Conservation (phyloP, 1,140 invertebrate genomes). For the Bombus consobrinus region DNA sequence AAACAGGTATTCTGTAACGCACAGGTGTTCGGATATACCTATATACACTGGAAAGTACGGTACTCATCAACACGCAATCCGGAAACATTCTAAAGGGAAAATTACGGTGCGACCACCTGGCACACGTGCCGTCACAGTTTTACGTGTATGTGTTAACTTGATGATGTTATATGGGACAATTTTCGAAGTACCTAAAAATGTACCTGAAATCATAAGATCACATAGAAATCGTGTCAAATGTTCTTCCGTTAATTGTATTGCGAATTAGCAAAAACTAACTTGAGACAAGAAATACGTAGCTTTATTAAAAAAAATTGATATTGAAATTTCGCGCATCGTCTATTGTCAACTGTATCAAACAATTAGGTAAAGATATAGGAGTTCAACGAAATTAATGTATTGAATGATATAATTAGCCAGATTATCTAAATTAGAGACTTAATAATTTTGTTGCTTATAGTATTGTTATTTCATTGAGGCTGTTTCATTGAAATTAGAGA, state of each 20-base stretch:
- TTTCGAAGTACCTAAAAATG: neutral
- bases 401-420: too few species aligned
- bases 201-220: neutral
- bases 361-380: too few species aligned
- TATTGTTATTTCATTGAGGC: neutral
- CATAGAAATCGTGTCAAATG: neutral
- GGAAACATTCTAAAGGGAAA: conserved; percentile 33
- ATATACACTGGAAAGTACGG: neutral
- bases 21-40: neutral
- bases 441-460: neutral
- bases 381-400: too few species aligned
- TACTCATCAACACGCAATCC: conserved; percentile 31
- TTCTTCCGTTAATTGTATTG: neutral
- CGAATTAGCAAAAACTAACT: neutral
- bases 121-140: conserved; percentile 53
- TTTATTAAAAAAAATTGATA: neutral
- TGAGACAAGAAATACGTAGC: neutral
- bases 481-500: neutral
- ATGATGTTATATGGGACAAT: neutral
- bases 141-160: neutral
- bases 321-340: neutral
- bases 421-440: neutral
- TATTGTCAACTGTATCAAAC: too few species aligned
- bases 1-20: neutral
- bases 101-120: conserved; percentile 24